Percentiles rank a stretch among this genome's conserved stretches.
These are phyloP conservation scores for Octodonta nipae DNA, from an alignment of 2,888 invertebrate species.

Conservation along the genomic window DNA sequence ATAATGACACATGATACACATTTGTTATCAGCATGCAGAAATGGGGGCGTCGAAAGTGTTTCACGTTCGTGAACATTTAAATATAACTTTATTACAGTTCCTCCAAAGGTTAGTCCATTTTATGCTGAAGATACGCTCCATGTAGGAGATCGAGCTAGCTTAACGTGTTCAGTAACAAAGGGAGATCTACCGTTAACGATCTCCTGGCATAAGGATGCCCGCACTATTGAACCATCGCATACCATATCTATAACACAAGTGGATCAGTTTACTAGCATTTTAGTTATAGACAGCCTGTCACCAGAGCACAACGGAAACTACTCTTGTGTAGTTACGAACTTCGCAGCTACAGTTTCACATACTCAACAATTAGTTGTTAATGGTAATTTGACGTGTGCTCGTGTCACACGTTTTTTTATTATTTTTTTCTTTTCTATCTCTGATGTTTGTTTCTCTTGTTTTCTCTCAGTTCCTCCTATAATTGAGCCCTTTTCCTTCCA, in stretches of 20 bases:
- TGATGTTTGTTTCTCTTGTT: constrained; percentile 44
- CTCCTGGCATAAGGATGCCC: constrained; percentile 63
- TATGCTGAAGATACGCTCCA: constrained; percentile 54
- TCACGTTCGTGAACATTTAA: no score
- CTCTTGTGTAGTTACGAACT: constrained; percentile 59
- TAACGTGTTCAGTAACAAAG: constrained; percentile 62
- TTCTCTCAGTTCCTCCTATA: constrained; percentile 63
- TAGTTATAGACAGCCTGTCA: constrained; percentile 61
- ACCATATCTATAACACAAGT: constrained; percentile 55
- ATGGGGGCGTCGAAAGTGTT: no score
- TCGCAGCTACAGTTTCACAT: constrained; percentile 59
- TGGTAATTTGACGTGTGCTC: constrained; percentile 45
- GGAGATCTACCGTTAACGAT: constrained; percentile 65
- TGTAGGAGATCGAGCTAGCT: constrained; percentile 58
- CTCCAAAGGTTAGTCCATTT: constrained; percentile 65
- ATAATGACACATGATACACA: no score
- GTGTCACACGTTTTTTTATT: constrained; percentile 26
- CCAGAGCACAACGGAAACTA: constrained; percentile 68
- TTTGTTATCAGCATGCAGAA: no score
- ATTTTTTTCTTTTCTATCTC: constrained; percentile 40
- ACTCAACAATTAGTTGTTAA: constrained; percentile 63
- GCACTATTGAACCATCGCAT: constrained; percentile 48
- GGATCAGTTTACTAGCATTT: constrained; percentile 64
- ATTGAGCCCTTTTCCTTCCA: constrained; percentile 75
- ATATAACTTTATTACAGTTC: constrained; percentile 51